These are phyloP conservation scores for Lordiphosa stackelbergi DNA, from an alignment of 1,140 invertebrate genomes.

Conservation along the genomic window DNA sequence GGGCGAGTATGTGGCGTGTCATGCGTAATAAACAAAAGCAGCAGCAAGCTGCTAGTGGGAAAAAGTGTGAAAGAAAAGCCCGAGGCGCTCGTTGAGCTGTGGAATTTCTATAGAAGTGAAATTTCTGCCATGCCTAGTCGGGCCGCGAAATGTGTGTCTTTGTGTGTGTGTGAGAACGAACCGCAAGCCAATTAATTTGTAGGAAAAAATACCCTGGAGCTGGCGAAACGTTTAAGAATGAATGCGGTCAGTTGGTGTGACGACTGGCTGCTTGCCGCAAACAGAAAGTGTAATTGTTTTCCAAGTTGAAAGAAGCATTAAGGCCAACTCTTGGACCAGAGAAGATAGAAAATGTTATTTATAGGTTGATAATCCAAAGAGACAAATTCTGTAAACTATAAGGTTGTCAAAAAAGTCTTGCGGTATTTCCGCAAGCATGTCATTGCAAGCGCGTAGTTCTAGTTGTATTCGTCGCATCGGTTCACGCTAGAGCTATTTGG, in stretches of 20 bases:
- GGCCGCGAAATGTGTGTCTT: constrained; percentile 1
- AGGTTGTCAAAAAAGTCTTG: too few species aligned
- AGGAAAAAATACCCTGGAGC: constrained; percentile 41
- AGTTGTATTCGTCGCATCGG: too few species aligned
- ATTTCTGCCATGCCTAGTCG: constrained; percentile 51
- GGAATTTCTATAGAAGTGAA: constrained; percentile 73
- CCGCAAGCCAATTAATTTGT: constrained; percentile 72
- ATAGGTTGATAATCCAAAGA: too few species aligned
- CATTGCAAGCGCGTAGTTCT: too few species aligned
- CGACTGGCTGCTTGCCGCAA: too few species aligned
- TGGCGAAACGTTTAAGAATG: neutral
- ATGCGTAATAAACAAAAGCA: constrained; percentile 62
- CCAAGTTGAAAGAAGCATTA: too few species aligned
- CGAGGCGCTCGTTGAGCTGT: constrained; percentile 23
- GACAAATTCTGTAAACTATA: too few species aligned
- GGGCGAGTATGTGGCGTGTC: constrained; percentile 36
- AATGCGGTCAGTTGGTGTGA: neutral
- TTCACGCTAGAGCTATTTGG: too few species aligned
- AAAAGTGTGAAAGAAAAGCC: constrained; percentile 59
- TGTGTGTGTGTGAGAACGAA: constrained; percentile 46
- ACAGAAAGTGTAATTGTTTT: too few species aligned
- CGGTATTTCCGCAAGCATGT: too few species aligned
- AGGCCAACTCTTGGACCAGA: too few species aligned
- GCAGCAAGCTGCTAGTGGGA: constrained; percentile 25
- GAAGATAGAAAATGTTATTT: too few species aligned